These are phyloP conservation scores for Drosophila triauraria DNA, from an alignment of 1,140 invertebrate genomes.

Conservation along the genomic window DNA sequence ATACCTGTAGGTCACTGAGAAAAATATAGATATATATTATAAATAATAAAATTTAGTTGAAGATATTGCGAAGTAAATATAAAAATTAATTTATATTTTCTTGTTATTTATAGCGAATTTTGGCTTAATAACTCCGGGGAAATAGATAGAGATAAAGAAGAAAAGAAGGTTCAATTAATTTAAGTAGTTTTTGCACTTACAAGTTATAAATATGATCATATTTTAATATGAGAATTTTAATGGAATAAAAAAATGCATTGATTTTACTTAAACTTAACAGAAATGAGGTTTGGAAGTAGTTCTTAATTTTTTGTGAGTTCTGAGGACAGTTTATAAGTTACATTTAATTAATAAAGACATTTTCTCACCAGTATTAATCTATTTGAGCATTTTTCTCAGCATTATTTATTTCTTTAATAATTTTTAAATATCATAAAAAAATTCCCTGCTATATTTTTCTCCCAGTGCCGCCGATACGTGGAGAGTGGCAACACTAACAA, in stretches of 20 bases:
- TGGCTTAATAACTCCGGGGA: too few relatives aligned
- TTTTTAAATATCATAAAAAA: too few relatives aligned
- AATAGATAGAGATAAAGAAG: not conserved
- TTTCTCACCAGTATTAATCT: too few relatives aligned
- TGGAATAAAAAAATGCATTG: not conserved
- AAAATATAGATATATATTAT: not conserved
- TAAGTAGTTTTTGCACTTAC: too few relatives aligned
- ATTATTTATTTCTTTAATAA: too few relatives aligned
- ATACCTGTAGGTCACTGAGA: conserved; percentile 10
- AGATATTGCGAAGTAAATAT: not conserved
- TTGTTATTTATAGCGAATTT: not conserved
- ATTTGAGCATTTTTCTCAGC: too few relatives aligned
- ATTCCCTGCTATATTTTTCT: not conserved
- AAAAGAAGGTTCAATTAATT: not conserved
- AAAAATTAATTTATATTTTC: not conserved
- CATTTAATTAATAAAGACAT: not conserved
- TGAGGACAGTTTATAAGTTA: too few relatives aligned
- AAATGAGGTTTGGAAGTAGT: not conserved
- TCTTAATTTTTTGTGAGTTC: not conserved
- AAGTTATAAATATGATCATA: too few relatives aligned
- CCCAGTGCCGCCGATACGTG: not conserved
- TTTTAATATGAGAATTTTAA: not conserved
- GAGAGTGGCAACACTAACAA: conserved; percentile 71
- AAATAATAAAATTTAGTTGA: not conserved
- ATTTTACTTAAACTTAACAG: not conserved